Base-by-base conservation (phyloP, 2,888 invertebrate genomes). In the Perizoma flavofasciatum region DNA sequence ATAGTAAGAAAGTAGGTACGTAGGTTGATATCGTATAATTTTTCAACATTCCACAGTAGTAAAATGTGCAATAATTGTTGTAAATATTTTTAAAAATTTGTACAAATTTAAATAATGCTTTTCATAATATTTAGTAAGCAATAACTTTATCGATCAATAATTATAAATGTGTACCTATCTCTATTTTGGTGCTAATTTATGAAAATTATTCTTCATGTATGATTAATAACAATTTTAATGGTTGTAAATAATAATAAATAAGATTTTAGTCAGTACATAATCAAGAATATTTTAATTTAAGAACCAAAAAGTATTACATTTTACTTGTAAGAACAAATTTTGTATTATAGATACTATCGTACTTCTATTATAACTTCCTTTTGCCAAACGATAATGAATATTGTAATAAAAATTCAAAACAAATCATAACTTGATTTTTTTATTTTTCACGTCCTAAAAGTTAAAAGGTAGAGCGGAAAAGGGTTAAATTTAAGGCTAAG, bases 271-370 rank as follows among this genome's bases (percentile, higher is more conserved):
- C 66, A 67, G 61, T 74, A 73, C 5, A 37, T 37, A 22, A 72
- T 72, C 74, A 74, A 75, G 54, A 53, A 62, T 55, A 79, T 75
- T 75, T 75, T 67, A 59, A 63, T 52, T 55, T 87, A 88, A 82
- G 85, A 86, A 88, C 90, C 90, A 89, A 91, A 91, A 90, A 90
- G 89, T 90, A 89, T 91, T 90, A 88, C 81, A 75, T 77, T 73
- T 71, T 77, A 75, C 75, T 66, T 69, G 65, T 75, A 73, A 75
- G 67, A 69, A 71, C 72, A 74, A 77, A 79, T 72, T n/a, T 75
- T 78, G 78, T 83, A 78, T 67, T 22, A 22, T 22, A 22, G 75
- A 73, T 80, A 77, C 10, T 64, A 63, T 49, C 61, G 61, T 65
- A 63, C 41, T 67, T 60, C 63, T 62, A 61, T 62, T 71, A 73